Evolutionary conservation across 2,888 invertebrate species (phyloP).

Genomic region (Andrena hattorfiana): DNA sequence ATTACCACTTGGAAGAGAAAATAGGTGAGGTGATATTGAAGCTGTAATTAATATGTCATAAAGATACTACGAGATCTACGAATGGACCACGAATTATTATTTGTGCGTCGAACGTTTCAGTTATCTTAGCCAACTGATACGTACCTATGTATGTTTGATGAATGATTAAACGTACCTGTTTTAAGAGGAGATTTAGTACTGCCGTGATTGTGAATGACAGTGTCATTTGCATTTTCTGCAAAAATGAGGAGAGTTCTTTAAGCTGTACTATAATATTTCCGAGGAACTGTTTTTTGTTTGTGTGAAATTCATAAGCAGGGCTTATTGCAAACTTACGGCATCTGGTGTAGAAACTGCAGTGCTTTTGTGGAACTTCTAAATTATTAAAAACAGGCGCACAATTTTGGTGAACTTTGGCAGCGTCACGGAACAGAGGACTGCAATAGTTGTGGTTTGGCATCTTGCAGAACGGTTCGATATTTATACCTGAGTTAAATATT

Average conservation of each 20-base stretch:
- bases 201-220: slow-evolving; percentile 52
- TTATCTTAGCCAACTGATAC: too few relatives aligned
- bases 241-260: slow-evolving; percentile 9
- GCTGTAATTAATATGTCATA: too few relatives aligned
- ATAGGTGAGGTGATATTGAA: too few relatives aligned
- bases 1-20: too few relatives aligned
- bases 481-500: slow-evolving; percentile 65
- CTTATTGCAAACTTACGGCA: slow-evolving; percentile 76
- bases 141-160: neutral
- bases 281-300: neutral
- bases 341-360: slow-evolving; percentile 71
- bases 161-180: slow-evolving; percentile 14
- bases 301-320: neutral
- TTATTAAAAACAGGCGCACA: slow-evolving; percentile 75
- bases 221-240: slow-evolving; percentile 71
- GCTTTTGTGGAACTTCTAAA: slow-evolving; percentile 57
- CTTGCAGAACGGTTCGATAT: slow-evolving; percentile 76
- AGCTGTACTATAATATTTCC: too few relatives aligned
- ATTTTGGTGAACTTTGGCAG: slow-evolving; percentile 51
- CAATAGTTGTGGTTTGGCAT: slow-evolving; percentile 62
- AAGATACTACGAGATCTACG: too few relatives aligned
- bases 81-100: too few relatives aligned
- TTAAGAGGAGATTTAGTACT: neutral
- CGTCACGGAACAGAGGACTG: slow-evolving; percentile 55
- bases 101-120: too few relatives aligned